Percentiles rank a stretch among this genome's conserved stretches.
phyloP scores from a whole-genome alignment of 2,113 vertebrate genomes.

The Amphiprion ocellaris region DNA sequence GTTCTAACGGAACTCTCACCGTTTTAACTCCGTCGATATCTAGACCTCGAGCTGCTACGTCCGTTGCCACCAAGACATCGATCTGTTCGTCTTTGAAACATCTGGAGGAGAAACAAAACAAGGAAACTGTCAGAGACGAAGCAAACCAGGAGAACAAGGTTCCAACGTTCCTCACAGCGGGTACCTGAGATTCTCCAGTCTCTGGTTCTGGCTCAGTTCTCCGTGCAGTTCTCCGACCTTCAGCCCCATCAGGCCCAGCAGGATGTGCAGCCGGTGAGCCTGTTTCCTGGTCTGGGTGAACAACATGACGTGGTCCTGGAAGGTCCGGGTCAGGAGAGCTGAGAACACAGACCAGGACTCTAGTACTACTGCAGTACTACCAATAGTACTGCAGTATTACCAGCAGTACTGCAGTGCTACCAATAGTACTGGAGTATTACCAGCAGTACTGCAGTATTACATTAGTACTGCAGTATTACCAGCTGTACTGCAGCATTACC shows the following conservation, averaged over 20 bases:
- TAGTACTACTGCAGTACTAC: background rate
- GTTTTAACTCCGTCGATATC: slow-evolving; percentile 98
- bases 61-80: slow-evolving; percentile 96
- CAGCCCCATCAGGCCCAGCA: slow-evolving; percentile 94
- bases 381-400: background rate
- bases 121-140: background rate
- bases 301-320: slow-evolving; percentile 96
- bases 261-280: slow-evolving; percentile 96
- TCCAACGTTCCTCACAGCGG: background rate
- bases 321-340: slow-evolving; percentile 95
- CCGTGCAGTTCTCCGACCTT: slow-evolving; percentile 96
- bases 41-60: slow-evolving; percentile 95
- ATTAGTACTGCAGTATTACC: no score
- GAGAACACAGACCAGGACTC: background rate
- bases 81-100: slow-evolving; percentile 99
- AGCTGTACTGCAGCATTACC: background rate
- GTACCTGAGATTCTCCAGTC: slow-evolving; percentile 93
- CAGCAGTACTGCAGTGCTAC: background rate
- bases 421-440: no score
- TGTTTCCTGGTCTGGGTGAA: slow-evolving; percentile 99
- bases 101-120: slow-evolving; percentile 73
- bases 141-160: background rate
- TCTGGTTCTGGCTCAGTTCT: slow-evolving; percentile 95
- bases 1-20: slow-evolving; percentile 71
- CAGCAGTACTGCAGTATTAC: background rate